Conservation (phyloP, 1,140 invertebrate species). For the Zeugodacus cucurbitae region DNA sequence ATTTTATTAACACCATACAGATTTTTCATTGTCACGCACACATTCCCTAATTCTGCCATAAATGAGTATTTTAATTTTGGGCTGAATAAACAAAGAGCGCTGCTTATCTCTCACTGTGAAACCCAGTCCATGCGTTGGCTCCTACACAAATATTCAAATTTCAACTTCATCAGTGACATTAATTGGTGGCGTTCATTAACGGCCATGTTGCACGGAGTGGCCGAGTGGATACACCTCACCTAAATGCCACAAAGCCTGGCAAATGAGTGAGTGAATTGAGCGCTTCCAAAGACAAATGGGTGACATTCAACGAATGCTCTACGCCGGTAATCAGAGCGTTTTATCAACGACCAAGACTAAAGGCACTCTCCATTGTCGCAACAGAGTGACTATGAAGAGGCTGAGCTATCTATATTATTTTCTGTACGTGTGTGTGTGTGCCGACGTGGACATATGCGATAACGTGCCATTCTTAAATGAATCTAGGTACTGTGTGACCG, state of each 20-base stretch:
- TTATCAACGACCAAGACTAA: not conserved
- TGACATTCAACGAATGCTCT: not conserved
- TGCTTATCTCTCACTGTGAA: not conserved
- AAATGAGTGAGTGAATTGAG: not conserved
- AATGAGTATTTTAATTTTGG: not conserved
- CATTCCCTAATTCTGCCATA: too few species aligned
- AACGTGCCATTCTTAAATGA: not conserved
- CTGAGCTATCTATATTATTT: not conserved
- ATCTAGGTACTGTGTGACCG: not conserved
- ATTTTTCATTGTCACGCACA: not conserved
- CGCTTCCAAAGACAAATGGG: not conserved
- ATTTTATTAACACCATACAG: not conserved
- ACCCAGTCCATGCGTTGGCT: not conserved
- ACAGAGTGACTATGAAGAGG: not conserved
- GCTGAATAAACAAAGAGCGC: not conserved
- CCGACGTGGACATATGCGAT: not conserved
- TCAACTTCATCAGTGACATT: conserved; percentile 40
- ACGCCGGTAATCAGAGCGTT: not conserved
- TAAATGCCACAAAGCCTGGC: not conserved
- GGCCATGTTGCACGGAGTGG: not conserved
- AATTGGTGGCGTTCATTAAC: conserved; percentile 54
- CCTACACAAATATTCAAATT: not conserved
- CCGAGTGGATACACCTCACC: not conserved
- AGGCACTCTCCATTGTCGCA: not conserved
- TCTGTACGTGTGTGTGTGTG: not conserved